A percentile compares a stretch with the other conserved stretches of the same genome.
These are phyloP conservation scores for Autographa pulchrina DNA, from an alignment of 2,888 invertebrate genomes.

Conservation along the genomic window DNA sequence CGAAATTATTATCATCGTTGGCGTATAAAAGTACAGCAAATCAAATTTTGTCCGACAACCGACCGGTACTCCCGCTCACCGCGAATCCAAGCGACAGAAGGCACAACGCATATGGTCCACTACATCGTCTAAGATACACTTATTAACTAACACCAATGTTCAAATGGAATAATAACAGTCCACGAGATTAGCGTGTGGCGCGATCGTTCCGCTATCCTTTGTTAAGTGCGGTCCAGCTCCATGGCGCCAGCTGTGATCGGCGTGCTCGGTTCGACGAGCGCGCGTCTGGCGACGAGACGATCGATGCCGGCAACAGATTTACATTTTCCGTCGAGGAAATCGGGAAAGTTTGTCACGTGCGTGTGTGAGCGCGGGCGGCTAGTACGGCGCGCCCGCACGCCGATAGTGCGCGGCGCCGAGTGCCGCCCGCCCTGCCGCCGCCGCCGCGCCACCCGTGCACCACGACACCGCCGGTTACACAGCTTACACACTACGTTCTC, in stretches of 20 bases:
- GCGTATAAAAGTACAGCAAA: slow-evolving; percentile 77
- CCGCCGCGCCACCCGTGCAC: slow-evolving; percentile 63
- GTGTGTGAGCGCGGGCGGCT: slow-evolving; percentile 77
- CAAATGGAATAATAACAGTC: slow-evolving; percentile 68
- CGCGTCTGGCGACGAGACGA: slow-evolving; percentile 82
- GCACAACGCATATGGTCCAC: slow-evolving; percentile 87
- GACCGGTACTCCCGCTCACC: slow-evolving; percentile 70
- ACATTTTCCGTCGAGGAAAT: slow-evolving; percentile 88
- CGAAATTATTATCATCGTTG: slow-evolving; percentile 75
- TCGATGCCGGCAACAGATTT: slow-evolving; percentile 88
- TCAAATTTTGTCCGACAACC: slow-evolving; percentile 66
- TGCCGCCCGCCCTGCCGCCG: slow-evolving; percentile 85
- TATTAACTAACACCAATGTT: slow-evolving; percentile 78
- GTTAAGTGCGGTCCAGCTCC: slow-evolving; percentile 82
- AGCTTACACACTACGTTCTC: slow-evolving; percentile 72
- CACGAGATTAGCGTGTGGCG: slow-evolving; percentile 71
- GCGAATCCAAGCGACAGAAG: slow-evolving; percentile 79
- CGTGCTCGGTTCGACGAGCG: slow-evolving; percentile 79
- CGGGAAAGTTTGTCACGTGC: slow-evolving; percentile 88
- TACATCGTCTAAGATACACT: slow-evolving; percentile 79
- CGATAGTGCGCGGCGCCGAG: slow-evolving; percentile 86
- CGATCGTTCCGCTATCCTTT: slow-evolving; percentile 78
- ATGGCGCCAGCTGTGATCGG: slow-evolving; percentile 86
- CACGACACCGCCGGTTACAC: slow-evolving; percentile 40
- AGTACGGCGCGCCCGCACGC: slow-evolving; percentile 87